Conservation (phyloP, 2,113 vertebrate species). For the Stegostoma tigrinum region DNA sequence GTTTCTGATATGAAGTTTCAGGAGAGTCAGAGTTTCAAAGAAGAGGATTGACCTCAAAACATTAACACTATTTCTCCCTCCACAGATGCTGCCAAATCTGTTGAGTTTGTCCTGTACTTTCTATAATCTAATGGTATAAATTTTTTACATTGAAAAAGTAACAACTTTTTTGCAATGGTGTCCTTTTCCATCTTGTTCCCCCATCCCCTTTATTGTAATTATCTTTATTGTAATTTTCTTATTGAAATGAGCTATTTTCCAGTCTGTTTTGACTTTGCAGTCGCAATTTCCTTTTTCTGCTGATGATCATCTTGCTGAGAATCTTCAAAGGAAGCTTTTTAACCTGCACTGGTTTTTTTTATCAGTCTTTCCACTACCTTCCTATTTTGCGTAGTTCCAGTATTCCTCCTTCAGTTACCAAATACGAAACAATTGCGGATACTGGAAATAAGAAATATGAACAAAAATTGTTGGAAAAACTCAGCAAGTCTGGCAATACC, state of each 20-base stretch:
- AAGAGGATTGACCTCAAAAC: too few relatives aligned
- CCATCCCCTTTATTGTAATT: neutral
- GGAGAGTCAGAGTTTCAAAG: too few relatives aligned
- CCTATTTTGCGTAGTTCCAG: neutral
- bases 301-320: neutral
- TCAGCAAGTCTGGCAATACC: too few relatives aligned
- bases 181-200: neutral
- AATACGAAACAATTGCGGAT: too few relatives aligned
- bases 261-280: neutral
- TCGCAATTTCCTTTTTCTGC: neutral
- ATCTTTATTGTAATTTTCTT: neutral
- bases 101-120: too few relatives aligned
- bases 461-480: too few relatives aligned
- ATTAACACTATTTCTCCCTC: too few relatives aligned
- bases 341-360: neutral
- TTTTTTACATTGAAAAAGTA: neutral
- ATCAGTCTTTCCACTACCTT: neutral
- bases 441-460: too few relatives aligned
- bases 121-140: too few relatives aligned
- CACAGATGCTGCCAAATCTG: too few relatives aligned
- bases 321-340: neutral
- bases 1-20: too few relatives aligned
- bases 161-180: neutral
- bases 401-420: too few relatives aligned
- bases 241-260: neutral